phyloP scores from a whole-genome alignment of 53 echinoderm and acorn worm species.

The Henricia sp. region DNA sequence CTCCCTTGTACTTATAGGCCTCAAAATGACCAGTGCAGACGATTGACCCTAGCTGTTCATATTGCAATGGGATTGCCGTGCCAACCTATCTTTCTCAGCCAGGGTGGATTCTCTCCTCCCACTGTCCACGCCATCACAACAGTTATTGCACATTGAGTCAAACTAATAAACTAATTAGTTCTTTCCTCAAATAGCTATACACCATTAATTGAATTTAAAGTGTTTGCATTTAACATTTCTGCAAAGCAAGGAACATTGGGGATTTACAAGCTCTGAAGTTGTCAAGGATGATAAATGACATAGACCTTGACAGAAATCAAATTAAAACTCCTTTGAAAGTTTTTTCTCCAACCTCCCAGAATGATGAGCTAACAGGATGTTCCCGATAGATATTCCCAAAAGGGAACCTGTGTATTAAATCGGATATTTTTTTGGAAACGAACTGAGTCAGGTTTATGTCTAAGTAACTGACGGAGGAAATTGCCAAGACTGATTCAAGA shows the following conservation, averaged over 20 bases:
- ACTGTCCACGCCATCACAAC: no score
- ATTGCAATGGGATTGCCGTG: no score
- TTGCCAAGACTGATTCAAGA: no score
- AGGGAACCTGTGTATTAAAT: slow-evolving; percentile 3
- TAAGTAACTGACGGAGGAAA: background rate
- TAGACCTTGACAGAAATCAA: slow-evolving; percentile 50
- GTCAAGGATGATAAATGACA: slow-evolving; percentile 48
- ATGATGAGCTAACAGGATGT: slow-evolving; percentile 27
- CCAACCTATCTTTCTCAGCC: no score
- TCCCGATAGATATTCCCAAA: slow-evolving; percentile 28
- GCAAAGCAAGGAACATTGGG: background rate
- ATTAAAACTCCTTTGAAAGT: slow-evolving; percentile 41
- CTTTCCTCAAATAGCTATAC: background rate
- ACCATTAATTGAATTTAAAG: slow-evolving; percentile 2
- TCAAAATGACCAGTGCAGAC: no score
- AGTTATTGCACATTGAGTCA: no score
- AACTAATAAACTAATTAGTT: background rate
- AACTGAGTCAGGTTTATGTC: slow-evolving; percentile 26
- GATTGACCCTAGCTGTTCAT: no score
- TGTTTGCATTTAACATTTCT: slow-evolving; percentile 15
- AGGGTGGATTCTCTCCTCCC: no score
- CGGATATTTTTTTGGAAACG: background rate
- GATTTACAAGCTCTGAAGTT: slow-evolving; percentile 27
- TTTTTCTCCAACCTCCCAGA: background rate
- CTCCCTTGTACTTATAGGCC: no score